Percentiles rank a stretch among this genome's conserved stretches.
These are phyloP conservation scores for Lymantria dispar DNA, from an alignment of 2,888 invertebrate genomes.

Conservation along the genomic window DNA sequence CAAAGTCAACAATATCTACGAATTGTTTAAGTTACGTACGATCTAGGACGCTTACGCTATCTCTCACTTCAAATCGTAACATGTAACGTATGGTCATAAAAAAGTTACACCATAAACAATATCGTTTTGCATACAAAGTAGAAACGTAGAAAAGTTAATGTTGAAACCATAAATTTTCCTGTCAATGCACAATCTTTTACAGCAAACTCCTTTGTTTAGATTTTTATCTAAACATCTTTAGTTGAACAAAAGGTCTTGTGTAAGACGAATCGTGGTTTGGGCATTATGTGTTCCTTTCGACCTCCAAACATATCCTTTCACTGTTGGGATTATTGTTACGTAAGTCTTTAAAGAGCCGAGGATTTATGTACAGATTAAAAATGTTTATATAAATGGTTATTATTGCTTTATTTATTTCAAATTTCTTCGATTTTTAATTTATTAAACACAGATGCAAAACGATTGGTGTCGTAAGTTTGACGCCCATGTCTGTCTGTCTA, in stretches of 20 bases:
- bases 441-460: no score
- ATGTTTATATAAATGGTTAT: background rate
- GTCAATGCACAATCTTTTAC: constrained; percentile 23
- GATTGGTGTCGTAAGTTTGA: no score
- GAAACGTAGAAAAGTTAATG: constrained; percentile 4
- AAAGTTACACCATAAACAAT: background rate
- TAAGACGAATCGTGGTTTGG: constrained; percentile 46
- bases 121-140: background rate
- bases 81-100: background rate
- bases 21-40: no score
- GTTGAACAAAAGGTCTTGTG: constrained; percentile 37
- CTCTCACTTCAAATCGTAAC: no score
- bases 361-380: background rate
- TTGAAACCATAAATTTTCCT: constrained; percentile 36
- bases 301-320: constrained; percentile 46
- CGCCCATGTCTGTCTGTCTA: no score
- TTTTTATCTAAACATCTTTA: constrained; percentile 35
- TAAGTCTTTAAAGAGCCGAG: no score
- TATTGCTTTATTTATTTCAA: no score
- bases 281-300: constrained; percentile 41
- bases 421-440: no score
- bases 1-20: no score
- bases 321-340: constrained; percentile 8
- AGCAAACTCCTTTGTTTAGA: constrained; percentile 21
- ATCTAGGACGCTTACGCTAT: no score